Base-by-base conservation (phyloP, 23 tunicate species). In the Diplosoma virens region DNA sequence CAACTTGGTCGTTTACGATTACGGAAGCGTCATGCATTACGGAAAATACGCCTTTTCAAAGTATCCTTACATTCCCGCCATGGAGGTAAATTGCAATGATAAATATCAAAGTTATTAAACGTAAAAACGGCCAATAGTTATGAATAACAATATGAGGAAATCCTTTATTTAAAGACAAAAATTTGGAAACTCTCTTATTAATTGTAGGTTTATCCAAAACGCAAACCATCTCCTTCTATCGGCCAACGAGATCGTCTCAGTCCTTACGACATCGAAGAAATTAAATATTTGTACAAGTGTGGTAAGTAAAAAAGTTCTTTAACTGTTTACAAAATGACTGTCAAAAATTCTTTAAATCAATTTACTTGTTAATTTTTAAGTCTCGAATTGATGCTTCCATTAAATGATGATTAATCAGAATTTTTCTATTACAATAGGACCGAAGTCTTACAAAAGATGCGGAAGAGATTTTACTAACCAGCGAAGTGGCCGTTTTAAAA, bases 11-110 rank as follows among this genome's bases (percentile, higher is more conserved):
- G 69, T 95, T 14, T 95, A 95, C 82, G 99, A 95, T 71, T 95
- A 85, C 82, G 93, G 93, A 85, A 89, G 97, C 54, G 93, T 95
- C 30, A 89, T 95, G 96, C 99, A 95, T 47, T 95, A 95, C 79
- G 83, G 93, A 45, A 78, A 82, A 69, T 61, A 32, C 32, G 87
- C 97, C 9, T 95, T 92, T 71, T 76, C 92, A 17, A 89, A 89
- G 48, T 47, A 85, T 32, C 73, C 65, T 17, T 95, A 84, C 53
- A 93, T 95, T 34, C 99, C 95, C 59, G 82, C 97, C 2, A 95
- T 95, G 30, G 79, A 72, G 83, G 97, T 92, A 63, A 69, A n/a
- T n/a, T n/a, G n/a, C n/a, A n/a, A n/a, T n/a, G n/a, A n/a, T n/a
- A n/a, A n/a, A n/a, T n/a, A n/a, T n/a, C n/a, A n/a, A n/a, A n/a